Percentiles rank a stretch among this genome's conserved stretches.
These are phyloP conservation scores for Plagiodera versicolora DNA, from an alignment of 2,888 invertebrate genomes.

Conservation along the genomic window DNA sequence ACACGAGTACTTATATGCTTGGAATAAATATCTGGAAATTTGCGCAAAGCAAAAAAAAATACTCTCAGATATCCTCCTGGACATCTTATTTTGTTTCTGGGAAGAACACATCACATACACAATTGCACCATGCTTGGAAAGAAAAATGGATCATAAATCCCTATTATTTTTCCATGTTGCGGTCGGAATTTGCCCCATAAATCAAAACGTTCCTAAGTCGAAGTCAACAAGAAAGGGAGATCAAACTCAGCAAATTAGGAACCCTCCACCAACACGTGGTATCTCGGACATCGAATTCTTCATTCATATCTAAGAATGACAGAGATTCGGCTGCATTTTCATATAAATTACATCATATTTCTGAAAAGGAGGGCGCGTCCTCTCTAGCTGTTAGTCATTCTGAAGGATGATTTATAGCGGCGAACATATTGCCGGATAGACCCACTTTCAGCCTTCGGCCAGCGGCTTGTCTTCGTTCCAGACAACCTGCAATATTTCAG, in stretches of 20 bases:
- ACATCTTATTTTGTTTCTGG: background rate
- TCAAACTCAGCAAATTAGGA: slow-evolving; percentile 51
- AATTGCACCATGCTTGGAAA: background rate
- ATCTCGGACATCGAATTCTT: slow-evolving; percentile 50
- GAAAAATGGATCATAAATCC: slow-evolving; percentile 24
- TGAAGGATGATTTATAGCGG: slow-evolving; percentile 59
- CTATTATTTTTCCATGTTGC: slow-evolving; percentile 24
- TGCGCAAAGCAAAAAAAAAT: no score
- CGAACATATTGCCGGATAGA: slow-evolving; percentile 57
- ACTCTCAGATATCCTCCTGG: no score
- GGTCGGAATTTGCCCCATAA: slow-evolving; percentile 29
- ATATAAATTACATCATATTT: slow-evolving; percentile 61
- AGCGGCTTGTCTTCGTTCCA: slow-evolving; percentile 32
- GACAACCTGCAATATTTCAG: slow-evolving; percentile 30
- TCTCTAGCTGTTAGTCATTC: slow-evolving; percentile 58
- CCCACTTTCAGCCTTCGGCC: slow-evolving; percentile 39
- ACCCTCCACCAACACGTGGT: slow-evolving; percentile 46
- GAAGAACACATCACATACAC: background rate
- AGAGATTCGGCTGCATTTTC: slow-evolving; percentile 58
- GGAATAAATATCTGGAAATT: no score
- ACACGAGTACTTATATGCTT: no score
- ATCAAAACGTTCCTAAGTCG: slow-evolving; percentile 39
- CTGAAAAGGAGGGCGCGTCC: slow-evolving; percentile 53
- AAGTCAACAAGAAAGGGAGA: slow-evolving; percentile 50
- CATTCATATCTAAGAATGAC: slow-evolving; percentile 57